A percentile compares a stretch with the other conserved stretches of the same genome.
Evolutionary conservation across 2,113 vertebrate species (phyloP).

Genomic region (Notarius lentiginosus): DNA sequence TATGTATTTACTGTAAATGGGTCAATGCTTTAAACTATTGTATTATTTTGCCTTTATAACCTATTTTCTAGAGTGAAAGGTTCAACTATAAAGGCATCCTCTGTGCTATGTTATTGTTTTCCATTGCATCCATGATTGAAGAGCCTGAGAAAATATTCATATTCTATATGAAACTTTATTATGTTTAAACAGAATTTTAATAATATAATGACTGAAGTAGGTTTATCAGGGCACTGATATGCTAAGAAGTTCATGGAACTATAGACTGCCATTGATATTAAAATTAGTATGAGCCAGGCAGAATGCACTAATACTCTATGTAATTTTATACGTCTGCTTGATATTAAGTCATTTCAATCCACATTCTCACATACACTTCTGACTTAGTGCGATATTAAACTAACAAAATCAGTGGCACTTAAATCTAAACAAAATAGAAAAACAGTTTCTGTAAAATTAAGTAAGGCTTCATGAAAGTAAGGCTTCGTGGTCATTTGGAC

Average conservation of each 20-base stretch:
- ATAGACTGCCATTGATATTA: conserved; percentile 11
- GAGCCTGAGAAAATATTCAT: neutral
- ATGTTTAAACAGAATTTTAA: neutral
- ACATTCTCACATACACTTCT: neutral
- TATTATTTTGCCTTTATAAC: neutral
- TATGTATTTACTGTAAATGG: neutral
- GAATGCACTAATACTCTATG: neutral
- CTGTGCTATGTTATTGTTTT: neutral
- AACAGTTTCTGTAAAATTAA: neutral
- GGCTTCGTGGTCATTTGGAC: neutral
- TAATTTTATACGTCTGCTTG: neutral
- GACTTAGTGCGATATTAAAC: neutral
- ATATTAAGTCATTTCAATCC: neutral
- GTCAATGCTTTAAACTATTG: conserved; percentile 6
- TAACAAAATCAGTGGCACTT: neutral
- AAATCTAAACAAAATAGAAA: neutral
- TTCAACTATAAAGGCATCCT: conserved; percentile 1
- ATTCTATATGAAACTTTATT: neutral
- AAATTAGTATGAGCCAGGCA: neutral
- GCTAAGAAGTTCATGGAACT: neutral
- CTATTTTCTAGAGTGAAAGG: neutral
- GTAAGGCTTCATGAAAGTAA: neutral
- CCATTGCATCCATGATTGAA: neutral
- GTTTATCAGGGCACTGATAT: neutral
- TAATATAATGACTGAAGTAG: neutral